Percentiles rank a stretch among this genome's conserved stretches.
Conservation (phyloP, 2,888 invertebrate species). For the Stomorhina lunata region DNA sequence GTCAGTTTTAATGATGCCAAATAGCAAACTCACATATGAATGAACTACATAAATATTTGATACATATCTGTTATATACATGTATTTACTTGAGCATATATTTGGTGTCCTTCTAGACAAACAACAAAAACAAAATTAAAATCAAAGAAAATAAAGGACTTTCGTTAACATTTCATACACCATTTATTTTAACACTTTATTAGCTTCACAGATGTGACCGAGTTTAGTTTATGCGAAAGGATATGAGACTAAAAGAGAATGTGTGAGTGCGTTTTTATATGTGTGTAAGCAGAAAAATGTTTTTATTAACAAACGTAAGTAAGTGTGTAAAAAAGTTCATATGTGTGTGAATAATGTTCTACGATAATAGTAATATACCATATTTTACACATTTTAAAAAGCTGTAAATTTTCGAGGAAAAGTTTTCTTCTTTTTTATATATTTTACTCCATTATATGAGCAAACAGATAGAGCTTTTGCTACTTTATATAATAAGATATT, state of each 20-base stretch:
- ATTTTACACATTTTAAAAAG: slow-evolving; percentile 49
- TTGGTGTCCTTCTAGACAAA: slow-evolving; percentile 32
- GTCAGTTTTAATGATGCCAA: slow-evolving; percentile 53
- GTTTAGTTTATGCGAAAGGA: no score
- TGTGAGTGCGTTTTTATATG: not conserved
- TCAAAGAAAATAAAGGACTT: slow-evolving; percentile 7
- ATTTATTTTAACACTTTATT: slow-evolving; percentile 64
- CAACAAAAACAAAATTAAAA: slow-evolving; percentile 12
- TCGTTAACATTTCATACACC: slow-evolving; percentile 55
- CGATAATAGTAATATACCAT: slow-evolving; percentile 15
- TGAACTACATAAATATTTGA: no score
- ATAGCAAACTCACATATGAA: not conserved
- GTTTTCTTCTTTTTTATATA: no score
- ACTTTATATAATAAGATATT: no score
- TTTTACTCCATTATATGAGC: no score
- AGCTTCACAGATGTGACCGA: slow-evolving; percentile 58
- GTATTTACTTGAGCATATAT: not conserved
- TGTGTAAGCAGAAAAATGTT: not conserved
- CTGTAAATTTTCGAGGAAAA: slow-evolving; percentile 4
- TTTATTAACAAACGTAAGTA: not conserved
- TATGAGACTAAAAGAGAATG: no score
- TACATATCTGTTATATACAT: no score
- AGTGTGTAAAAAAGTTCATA: no score
- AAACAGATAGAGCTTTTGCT: no score
- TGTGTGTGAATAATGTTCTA: slow-evolving; percentile 11